Conservation (phyloP, 2,797 vertebrate species). For the Periophthalmus magnuspinnatus region DNA sequence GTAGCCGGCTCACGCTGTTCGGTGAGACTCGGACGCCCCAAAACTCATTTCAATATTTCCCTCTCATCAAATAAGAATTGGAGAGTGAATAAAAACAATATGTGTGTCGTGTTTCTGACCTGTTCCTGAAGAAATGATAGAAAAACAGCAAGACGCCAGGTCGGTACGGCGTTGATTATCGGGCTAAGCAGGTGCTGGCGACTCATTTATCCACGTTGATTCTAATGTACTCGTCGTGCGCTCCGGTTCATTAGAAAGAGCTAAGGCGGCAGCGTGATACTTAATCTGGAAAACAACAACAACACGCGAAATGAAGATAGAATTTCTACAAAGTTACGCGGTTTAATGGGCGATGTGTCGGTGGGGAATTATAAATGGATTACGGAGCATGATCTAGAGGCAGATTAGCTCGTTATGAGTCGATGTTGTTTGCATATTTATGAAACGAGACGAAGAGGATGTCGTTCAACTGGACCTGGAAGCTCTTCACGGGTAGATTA, state of each 20-base stretch:
- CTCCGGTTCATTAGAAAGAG: conserved; percentile 15
- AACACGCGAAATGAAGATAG: conserved; percentile 5
- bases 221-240: conserved; percentile 38
- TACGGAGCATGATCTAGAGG: not conserved
- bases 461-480: not conserved
- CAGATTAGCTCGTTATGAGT: not conserved
- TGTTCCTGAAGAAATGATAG: conserved; percentile 30
- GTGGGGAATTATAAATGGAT: not conserved
- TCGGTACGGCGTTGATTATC: conserved; percentile 56
- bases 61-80: conserved; percentile 54
- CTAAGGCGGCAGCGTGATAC: conserved; percentile 1
- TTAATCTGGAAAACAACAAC: conserved; percentile 11
- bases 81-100: not conserved
- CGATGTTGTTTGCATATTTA: not conserved
- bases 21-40: conserved; percentile 25
- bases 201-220: conserved; percentile 42
- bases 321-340: not conserved
- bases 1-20: conserved; percentile 43
- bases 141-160: conserved; percentile 19
- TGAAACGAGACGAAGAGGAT: not conserved
- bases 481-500: not conserved
- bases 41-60: conserved; percentile 78
- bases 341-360: not conserved
- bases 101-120: not conserved
- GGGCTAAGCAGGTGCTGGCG: conserved; percentile 30